A percentile compares a stretch with the other conserved stretches of the same genome.
Conservation (phyloP, 2,888 invertebrate genomes). For the Monoplex corrugatus region DNA sequence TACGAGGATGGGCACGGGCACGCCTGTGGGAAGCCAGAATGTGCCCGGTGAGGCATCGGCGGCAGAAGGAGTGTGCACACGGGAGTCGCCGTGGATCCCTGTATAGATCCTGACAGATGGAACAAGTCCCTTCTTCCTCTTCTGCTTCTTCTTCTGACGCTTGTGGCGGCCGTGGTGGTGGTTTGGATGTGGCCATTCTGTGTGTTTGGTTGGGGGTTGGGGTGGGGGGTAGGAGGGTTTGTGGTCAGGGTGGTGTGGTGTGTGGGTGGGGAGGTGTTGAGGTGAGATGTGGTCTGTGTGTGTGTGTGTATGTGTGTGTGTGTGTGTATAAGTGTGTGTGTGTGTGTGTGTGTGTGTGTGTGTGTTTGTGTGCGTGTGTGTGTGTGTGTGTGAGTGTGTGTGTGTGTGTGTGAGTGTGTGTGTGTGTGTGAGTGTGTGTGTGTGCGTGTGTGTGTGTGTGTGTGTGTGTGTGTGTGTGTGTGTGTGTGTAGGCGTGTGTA, state of each 20-base stretch:
- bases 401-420: no score
- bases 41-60: conserved; percentile 36
- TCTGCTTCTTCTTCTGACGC: neutral
- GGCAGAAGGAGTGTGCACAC: conserved; percentile 33
- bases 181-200: no score
- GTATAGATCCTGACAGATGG: conserved; percentile 41
- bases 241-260: neutral
- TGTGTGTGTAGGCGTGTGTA: no score
- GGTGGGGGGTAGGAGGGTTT: neutral
- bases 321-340: no score
- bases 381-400: no score
- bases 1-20: neutral
- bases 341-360: no score
- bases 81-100: conserved; percentile 1
- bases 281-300: neutral
- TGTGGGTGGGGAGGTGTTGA: neutral
- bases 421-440: no score
- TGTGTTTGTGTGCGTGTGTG: no score
- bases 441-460: no score
- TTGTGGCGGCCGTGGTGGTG: neutral
- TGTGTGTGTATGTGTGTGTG: no score
- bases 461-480: no score
- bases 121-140: conserved; percentile 21
- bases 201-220: no score
- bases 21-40: conserved; percentile 5